These are phyloP conservation scores for Lymantria monacha DNA, from an alignment of 2,888 invertebrate species.

Conservation along the genomic window DNA sequence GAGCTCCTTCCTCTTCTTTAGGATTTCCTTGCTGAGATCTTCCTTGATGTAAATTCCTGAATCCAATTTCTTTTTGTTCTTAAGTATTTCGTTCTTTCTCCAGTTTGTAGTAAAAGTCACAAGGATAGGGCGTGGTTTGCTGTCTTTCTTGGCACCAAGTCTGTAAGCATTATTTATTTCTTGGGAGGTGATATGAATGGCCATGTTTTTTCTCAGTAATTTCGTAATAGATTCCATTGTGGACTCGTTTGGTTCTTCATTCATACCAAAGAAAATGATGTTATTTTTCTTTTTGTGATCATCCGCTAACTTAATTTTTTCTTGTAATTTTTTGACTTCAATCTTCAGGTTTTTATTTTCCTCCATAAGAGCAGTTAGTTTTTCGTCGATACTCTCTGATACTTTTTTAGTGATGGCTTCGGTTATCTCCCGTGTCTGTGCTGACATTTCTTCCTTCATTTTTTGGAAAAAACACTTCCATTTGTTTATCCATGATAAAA, in stretches of 20 bases:
- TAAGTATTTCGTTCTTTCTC: neutral
- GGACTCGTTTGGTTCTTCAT: neutral
- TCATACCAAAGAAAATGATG: neutral
- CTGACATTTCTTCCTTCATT: neutral
- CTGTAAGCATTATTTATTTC: neutral
- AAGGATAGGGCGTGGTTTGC: neutral
- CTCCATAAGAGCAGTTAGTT: neutral
- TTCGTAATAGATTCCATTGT: neutral
- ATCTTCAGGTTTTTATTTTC: neutral
- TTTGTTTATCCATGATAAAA: too few species aligned
- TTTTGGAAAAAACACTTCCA: neutral
- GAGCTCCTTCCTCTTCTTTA: constrained; percentile 4
- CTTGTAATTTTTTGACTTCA: neutral
- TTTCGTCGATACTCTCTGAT: neutral
- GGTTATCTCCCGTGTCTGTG: neutral
- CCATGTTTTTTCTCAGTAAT: neutral
- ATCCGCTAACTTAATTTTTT: neutral
- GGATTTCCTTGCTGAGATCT: constrained; percentile 5
- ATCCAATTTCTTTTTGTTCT: constrained; percentile 1
- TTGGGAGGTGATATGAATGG: neutral
- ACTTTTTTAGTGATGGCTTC: neutral
- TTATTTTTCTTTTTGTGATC: neutral
- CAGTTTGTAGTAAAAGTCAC: neutral
- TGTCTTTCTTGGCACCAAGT: neutral
- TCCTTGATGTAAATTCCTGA: constrained; percentile 1